These are phyloP conservation scores for Plagiodera versicolora DNA, from an alignment of 2,888 invertebrate species.

Conservation along the genomic window DNA sequence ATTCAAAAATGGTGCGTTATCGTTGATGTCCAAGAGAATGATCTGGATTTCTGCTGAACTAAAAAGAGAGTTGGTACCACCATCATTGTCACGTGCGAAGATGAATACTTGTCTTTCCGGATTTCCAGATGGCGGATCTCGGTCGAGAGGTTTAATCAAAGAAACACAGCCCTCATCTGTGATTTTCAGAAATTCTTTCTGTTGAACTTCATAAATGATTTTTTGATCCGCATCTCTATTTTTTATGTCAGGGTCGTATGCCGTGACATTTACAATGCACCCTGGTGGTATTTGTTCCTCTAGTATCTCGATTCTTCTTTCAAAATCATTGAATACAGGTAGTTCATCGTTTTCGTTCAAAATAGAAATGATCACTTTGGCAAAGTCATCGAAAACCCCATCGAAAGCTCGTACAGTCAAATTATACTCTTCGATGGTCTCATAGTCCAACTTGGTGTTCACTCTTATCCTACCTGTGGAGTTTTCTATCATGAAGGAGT, in stretches of 20 bases:
- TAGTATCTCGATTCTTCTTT: constrained; percentile 72
- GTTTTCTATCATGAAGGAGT: constrained; percentile 83
- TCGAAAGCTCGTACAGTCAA: constrained; percentile 83
- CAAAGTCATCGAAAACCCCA: constrained; percentile 79
- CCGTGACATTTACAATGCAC: constrained; percentile 72
- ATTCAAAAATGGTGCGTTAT: constrained; percentile 87
- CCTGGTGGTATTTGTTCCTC: constrained; percentile 73
- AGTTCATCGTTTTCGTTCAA: constrained; percentile 92
- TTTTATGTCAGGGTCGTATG: constrained; percentile 85
- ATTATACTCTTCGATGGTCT: constrained; percentile 80
- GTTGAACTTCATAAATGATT: constrained; percentile 76
- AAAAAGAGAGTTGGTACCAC: constrained; percentile 64
- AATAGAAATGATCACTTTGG: constrained; percentile 81
- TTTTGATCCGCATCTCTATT: constrained; percentile 74
- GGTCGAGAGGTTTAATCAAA: constrained; percentile 76
- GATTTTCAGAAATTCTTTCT: constrained; percentile 71
- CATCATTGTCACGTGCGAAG: constrained; percentile 77
- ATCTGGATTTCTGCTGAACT: constrained; percentile 70
- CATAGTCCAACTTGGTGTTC: constrained; percentile 78
- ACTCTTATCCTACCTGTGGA: constrained; percentile 85
- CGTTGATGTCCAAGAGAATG: constrained; percentile 82
- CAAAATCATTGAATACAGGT: constrained; percentile 74
- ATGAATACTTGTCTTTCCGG: constrained; percentile 76
- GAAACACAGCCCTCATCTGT: constrained; percentile 75
- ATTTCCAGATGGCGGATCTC: constrained; percentile 87